phyloP scores from a whole-genome alignment of 2,113 vertebrate genomes.

The Macrotis lagotis region DNA sequence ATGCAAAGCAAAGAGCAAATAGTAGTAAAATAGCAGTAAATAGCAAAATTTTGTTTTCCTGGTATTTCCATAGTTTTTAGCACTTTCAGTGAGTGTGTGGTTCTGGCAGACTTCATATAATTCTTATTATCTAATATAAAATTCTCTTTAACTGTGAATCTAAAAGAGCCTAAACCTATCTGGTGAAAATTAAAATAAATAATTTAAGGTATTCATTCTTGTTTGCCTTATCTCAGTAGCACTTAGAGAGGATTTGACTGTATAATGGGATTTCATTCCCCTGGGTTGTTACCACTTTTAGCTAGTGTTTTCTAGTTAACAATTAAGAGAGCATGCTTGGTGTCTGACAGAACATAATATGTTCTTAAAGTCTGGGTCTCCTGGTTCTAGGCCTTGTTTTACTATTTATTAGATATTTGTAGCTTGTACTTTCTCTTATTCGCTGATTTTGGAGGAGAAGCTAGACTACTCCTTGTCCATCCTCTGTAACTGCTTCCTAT shows the following conservation, averaged over 20 bases:
- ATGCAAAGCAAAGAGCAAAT: background rate
- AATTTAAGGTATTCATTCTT: background rate
- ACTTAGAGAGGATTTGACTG: slow-evolving; percentile 50
- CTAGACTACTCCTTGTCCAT: background rate
- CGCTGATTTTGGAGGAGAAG: background rate
- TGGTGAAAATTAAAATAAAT: slow-evolving; percentile 12
- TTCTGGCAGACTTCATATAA: background rate
- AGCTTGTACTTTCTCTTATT: background rate
- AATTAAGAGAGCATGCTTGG: background rate
- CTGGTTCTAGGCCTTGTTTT: background rate
- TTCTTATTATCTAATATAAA: slow-evolving; percentile 11
- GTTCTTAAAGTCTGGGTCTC: background rate
- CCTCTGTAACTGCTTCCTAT: background rate
- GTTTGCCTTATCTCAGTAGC: background rate
- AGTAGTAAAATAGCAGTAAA: slow-evolving; percentile 8
- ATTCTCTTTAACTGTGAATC: slow-evolving; percentile 3
- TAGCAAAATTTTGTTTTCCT: slow-evolving; percentile 42
- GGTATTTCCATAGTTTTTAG: slow-evolving; percentile 19
- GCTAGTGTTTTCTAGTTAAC: too few species aligned
- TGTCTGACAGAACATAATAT: background rate
- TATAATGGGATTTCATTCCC: background rate
- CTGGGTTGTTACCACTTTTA: slow-evolving; percentile 64
- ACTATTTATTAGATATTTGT: background rate
- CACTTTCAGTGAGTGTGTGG: slow-evolving; percentile 17
- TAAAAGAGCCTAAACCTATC: background rate